These are phyloP conservation scores for Lamellibrachia columna DNA, from an alignment of 2,888 invertebrate genomes.

Conservation along the genomic window DNA sequence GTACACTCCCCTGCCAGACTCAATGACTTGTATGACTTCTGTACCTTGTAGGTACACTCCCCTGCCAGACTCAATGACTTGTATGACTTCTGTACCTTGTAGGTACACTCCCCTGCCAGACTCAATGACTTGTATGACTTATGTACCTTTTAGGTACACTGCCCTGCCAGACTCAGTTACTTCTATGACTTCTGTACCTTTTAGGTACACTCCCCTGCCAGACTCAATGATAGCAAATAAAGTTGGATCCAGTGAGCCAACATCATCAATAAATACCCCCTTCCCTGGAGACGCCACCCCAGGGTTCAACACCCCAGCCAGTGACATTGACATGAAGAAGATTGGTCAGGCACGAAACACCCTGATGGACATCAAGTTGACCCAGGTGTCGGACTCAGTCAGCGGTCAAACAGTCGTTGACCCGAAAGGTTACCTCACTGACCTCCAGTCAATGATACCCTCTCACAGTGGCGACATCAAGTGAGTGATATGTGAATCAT, in stretches of 20 bases:
- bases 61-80: neutral
- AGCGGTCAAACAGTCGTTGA: conserved; percentile 99
- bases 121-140: neutral
- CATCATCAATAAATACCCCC: conserved; percentile 69
- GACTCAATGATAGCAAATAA: conserved; percentile 90
- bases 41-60: neutral
- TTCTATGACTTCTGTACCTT: conserved; percentile 27
- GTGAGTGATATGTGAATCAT: conserved; percentile 58
- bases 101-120: neutral
- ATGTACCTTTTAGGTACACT: conserved; percentile 75
- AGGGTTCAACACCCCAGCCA: conserved; percentile 66
- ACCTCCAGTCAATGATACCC: conserved; percentile 98
- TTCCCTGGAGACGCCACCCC: conserved; percentile 56
- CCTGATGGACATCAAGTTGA: conserved; percentile 97
- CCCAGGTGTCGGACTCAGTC: conserved; percentile 97
- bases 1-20: too few relatives aligned
- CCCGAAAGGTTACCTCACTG: conserved; percentile 99
- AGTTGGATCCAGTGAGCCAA: conserved; percentile 68
- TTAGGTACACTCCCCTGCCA: conserved; percentile 90
- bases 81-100: too few relatives aligned
- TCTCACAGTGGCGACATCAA: conserved; percentile 98
- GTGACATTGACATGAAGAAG: conserved; percentile 93
- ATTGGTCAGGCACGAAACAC: conserved; percentile 96
- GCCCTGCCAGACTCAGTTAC: conserved; percentile 93
- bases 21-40: neutral